Percentiles rank a stretch among this genome's conserved stretches.
Conservation (phyloP, 2,113 vertebrate species). For the Myrmecophaga tridactyla region DNA sequence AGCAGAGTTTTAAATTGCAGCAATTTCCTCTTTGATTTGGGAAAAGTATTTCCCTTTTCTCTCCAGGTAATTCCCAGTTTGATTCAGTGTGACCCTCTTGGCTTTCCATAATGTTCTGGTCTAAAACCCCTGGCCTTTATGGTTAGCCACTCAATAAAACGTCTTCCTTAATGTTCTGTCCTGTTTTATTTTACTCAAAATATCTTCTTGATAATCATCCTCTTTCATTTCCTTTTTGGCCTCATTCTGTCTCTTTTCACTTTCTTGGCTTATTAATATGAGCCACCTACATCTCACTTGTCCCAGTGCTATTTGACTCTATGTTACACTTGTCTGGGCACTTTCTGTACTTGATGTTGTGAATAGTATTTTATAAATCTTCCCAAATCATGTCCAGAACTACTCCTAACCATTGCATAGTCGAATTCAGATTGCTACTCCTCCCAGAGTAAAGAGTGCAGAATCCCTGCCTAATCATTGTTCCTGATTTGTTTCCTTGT, state of each 20-base stretch:
- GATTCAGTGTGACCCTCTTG: neutral
- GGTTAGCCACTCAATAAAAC: neutral
- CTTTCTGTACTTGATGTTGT: neutral
- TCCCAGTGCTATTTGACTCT: neutral
- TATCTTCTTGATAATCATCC: neutral
- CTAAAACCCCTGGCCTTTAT: neutral
- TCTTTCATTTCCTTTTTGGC: conserved; percentile 3
- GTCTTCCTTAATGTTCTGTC: neutral
- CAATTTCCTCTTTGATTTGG: neutral
- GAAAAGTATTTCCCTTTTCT: neutral
- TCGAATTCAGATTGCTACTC: neutral
- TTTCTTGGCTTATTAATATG: neutral
- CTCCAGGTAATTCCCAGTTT: neutral
- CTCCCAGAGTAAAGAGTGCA: neutral
- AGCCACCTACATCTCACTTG: neutral
- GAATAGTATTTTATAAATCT: neutral
- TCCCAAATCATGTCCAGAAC: neutral
- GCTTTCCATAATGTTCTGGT: neutral
- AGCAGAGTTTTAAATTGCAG: neutral
- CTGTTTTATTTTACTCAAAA: neutral
- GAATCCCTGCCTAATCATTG: neutral
- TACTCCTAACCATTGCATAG: neutral
- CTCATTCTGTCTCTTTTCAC: neutral
- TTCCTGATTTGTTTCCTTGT: neutral
- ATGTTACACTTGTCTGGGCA: neutral